A percentile compares a stretch with the other conserved stretches of the same genome.
Conservation (phyloP, 2,888 invertebrate species). For the Cotesia congregata region DNA sequence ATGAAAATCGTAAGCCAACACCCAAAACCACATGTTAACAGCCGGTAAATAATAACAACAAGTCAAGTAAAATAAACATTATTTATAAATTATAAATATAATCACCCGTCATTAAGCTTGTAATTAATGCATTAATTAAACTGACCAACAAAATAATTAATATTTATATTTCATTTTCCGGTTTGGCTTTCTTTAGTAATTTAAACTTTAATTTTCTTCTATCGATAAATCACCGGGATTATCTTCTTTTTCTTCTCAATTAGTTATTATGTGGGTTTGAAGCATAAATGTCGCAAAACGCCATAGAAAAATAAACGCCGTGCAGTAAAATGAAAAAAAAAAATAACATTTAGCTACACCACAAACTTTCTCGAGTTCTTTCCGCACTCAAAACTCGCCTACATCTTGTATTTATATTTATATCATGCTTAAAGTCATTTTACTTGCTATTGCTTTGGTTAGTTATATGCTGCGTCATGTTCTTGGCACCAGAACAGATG, state of each 20-base stretch:
- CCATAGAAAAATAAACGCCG: constrained; percentile 3
- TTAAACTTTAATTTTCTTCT: background rate
- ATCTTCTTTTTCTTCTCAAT: constrained; percentile 5
- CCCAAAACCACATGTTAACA: background rate
- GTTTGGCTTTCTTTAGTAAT: background rate
- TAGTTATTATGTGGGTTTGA: background rate
- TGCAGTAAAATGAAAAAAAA: constrained; percentile 2
- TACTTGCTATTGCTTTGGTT: no score
- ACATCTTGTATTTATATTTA: background rate
- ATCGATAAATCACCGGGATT: background rate
- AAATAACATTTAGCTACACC: constrained; percentile 28
- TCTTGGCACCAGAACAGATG: no score
- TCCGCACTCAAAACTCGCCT: constrained; percentile 14
- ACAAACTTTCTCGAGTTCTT: constrained; percentile 35
- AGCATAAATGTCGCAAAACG: constrained; percentile 31
- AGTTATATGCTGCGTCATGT: no score
- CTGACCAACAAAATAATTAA: background rate
- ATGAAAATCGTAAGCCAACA: constrained; percentile 17
- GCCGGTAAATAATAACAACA: constrained; percentile 14
- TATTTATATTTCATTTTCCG: background rate
- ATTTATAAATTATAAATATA: background rate
- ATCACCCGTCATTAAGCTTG: background rate
- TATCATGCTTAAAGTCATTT: background rate
- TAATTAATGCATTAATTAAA: background rate
- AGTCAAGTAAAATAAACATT: background rate